Conservation (phyloP, 2,797 vertebrate genomes). For the Neosilurus mollespiculum region DNA sequence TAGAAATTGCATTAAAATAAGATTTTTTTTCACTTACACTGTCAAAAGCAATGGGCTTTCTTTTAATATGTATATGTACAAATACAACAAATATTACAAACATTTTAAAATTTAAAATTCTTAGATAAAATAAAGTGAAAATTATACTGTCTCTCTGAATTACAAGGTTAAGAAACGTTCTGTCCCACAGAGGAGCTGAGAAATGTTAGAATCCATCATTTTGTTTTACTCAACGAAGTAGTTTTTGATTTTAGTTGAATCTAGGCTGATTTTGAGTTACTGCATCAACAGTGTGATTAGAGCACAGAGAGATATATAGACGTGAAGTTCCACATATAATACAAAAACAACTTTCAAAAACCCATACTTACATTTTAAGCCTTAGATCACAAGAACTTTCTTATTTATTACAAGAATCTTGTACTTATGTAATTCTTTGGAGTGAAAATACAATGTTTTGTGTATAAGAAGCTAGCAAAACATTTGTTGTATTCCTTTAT, state of each 20-base stretch:
- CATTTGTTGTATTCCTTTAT: conserved; percentile 17
- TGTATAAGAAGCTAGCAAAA: conserved; percentile 26
- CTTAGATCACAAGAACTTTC: not conserved
- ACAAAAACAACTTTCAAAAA: conserved; percentile 39
- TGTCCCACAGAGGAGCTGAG: too few relatives aligned
- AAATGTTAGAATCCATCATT: not conserved
- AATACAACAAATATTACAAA: conserved; percentile 60
- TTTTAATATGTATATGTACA: conserved; percentile 78
- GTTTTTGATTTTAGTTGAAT: not conserved
- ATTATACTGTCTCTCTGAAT: not conserved
- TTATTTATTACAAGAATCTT: conserved; percentile 27
- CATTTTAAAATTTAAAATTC: conserved; percentile 15
- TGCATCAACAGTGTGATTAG: not conserved
- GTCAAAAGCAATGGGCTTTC: conserved; percentile 65
- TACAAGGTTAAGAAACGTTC: not conserved
- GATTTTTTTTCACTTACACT: conserved; percentile 60
- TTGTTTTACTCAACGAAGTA: not conserved
- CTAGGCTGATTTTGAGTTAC: not conserved
- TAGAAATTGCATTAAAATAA: conserved; percentile 72
- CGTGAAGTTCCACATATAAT: not conserved
- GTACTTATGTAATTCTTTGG: conserved; percentile 41
- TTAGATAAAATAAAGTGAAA: conserved; percentile 6
- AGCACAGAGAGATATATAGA: not conserved
- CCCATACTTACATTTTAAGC: conserved; percentile 16
- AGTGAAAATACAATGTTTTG: conserved; percentile 22